phyloP scores from a whole-genome alignment of 2,797 vertebrate species.

The Lagodon rhomboides region DNA sequence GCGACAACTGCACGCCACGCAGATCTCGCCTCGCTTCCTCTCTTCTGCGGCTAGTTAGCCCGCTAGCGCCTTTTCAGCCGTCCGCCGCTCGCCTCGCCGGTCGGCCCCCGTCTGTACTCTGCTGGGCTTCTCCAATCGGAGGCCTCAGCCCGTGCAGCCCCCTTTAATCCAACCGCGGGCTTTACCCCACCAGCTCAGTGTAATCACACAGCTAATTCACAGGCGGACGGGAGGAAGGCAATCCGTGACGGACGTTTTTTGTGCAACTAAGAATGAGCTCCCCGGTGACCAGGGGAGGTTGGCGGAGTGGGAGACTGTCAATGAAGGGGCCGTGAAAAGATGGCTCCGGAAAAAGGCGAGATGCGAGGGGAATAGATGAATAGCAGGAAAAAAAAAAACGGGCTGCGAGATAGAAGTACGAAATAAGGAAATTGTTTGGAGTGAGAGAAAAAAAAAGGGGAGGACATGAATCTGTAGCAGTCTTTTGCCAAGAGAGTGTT shows the following conservation, averaged over 20 bases:
- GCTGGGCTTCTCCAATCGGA: constrained; percentile 79
- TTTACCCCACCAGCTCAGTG: constrained; percentile 83
- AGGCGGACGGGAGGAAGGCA: constrained; percentile 84
- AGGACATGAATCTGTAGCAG: constrained; percentile 67
- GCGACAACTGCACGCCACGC: constrained; percentile 73
- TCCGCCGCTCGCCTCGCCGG: constrained; percentile 41
- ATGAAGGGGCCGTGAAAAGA: constrained; percentile 77
- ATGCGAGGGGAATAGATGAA: constrained; percentile 79
- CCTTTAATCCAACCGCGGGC: constrained; percentile 82
- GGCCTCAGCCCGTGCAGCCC: constrained; percentile 73
- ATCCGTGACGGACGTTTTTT: constrained; percentile 88
- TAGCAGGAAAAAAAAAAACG: constrained; percentile 55
- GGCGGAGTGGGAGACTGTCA: constrained; percentile 77
- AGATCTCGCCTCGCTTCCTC: constrained; percentile 56
- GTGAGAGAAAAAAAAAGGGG: constrained; percentile 44
- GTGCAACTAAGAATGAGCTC: constrained; percentile 84
- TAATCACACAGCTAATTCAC: constrained; percentile 87
- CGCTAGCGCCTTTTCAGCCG: constrained; percentile 52
- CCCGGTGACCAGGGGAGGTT: constrained; percentile 78
- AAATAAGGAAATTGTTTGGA: constrained; percentile 77
- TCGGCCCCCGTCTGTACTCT: constrained; percentile 72
- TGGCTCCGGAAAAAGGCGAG: constrained; percentile 73
- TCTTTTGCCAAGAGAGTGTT: constrained; percentile 75
- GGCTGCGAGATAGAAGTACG: constrained; percentile 67
- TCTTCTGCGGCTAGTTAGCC: constrained; percentile 76